These are phyloP conservation scores for Raja brachyura DNA, from an alignment of 2,113 vertebrate genomes.

Conservation along the genomic window DNA sequence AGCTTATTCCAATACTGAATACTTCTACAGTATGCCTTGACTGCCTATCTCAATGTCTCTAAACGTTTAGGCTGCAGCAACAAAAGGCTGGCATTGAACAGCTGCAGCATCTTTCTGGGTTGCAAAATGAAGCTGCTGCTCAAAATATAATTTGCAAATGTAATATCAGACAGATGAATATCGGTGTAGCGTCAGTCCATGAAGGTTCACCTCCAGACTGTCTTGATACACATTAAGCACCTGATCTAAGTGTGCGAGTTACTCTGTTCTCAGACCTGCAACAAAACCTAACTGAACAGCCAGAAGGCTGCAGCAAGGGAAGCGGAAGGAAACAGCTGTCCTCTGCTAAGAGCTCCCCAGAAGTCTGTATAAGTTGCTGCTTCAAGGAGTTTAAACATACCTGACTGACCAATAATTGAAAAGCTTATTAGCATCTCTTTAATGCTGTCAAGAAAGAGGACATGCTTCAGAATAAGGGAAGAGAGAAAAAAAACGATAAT, in stretches of 20 bases:
- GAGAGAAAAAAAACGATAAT: not conserved
- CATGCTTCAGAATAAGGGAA: not conserved
- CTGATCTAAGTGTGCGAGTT: not conserved
- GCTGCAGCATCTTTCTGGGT: not conserved
- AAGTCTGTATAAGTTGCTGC: conserved; percentile 31
- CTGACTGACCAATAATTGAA: conserved; percentile 29
- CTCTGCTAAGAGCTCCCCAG: conserved; percentile 24
- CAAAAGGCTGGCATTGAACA: not conserved
- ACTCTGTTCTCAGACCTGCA: not conserved
- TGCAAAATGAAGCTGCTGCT: not conserved
- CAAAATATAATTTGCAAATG: conserved; percentile 1
- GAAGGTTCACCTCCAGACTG: conserved; percentile 19
- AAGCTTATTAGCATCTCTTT: not conserved
- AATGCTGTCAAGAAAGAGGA: not conserved
- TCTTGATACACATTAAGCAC: not conserved
- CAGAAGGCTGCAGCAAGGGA: not conserved
- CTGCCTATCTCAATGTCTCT: too few relatives aligned
- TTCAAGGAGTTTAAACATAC: conserved; percentile 36
- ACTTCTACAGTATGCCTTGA: too few relatives aligned
- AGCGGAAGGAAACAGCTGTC: conserved; percentile 17
- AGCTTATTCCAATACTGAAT: too few relatives aligned
- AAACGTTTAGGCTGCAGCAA: not conserved
- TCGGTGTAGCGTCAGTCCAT: conserved; percentile 13
- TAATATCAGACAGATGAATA: conserved; percentile 30
- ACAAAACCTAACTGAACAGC: conserved; percentile 7